These are phyloP conservation scores for Crepidodera aurea DNA, from an alignment of 2,888 invertebrate genomes.

Conservation along the genomic window DNA sequence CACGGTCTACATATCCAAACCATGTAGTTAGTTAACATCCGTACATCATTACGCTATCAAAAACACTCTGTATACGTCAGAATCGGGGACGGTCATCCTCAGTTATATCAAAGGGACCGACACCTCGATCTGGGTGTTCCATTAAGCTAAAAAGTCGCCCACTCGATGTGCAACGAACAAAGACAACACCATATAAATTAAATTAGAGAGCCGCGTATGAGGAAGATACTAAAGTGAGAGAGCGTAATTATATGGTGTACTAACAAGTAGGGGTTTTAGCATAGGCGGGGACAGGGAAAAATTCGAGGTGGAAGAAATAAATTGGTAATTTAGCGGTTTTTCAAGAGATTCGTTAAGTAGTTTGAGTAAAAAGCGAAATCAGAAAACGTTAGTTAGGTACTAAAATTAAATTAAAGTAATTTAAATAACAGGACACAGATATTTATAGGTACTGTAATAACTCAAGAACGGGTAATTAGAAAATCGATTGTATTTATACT, in stretches of 20 bases:
- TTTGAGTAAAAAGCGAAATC: too few relatives aligned
- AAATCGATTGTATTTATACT: too few relatives aligned
- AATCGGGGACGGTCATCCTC: slow-evolving; percentile 54
- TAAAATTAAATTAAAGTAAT: too few relatives aligned
- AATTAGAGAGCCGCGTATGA: slow-evolving; percentile 36
- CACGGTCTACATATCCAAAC: too few relatives aligned
- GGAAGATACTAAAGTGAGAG: slow-evolving; percentile 44
- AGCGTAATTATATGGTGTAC: slow-evolving; percentile 53
- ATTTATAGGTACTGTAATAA: too few relatives aligned
- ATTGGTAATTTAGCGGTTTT: slow-evolving; percentile 1
- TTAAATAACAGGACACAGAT: too few relatives aligned
- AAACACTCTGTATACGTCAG: slow-evolving; percentile 45
- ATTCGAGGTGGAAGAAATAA: slow-evolving; percentile 1
- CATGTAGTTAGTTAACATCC: slow-evolving; percentile 1
- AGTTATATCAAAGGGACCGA: slow-evolving; percentile 60
- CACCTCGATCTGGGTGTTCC: slow-evolving; percentile 62
- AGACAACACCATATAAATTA: slow-evolving; percentile 39
- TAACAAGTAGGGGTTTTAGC: slow-evolving; percentile 53
- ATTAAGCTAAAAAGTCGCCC: slow-evolving; percentile 59
- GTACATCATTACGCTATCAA: slow-evolving; percentile 27
- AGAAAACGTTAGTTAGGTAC: too few relatives aligned
- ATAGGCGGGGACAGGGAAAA: slow-evolving; percentile 27
- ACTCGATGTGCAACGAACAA: slow-evolving; percentile 46
- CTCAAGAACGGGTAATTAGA: too few relatives aligned
- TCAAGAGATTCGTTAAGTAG: neutral